A percentile compares a stretch with the other conserved stretches of the same genome.
Conservation (phyloP, 2,888 invertebrate genomes). For the Idaea biselata region DNA sequence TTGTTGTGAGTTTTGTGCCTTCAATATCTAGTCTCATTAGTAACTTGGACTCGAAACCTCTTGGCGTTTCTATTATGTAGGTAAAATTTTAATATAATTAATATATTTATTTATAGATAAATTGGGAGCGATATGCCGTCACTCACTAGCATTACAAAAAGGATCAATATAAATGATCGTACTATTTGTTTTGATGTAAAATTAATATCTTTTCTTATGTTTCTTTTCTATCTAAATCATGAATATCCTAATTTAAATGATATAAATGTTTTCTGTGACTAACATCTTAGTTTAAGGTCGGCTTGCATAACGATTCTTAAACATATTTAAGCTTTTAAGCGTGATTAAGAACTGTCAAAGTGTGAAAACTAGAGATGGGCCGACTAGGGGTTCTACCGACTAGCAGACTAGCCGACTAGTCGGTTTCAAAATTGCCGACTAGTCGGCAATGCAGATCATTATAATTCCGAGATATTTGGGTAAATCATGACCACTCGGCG, state of each 20-base stretch:
- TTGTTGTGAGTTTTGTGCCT: slow-evolving; percentile 59
- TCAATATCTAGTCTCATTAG: slow-evolving; percentile 61
- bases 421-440: too few relatives aligned
- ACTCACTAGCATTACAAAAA: neutral
- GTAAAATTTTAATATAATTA: neutral
- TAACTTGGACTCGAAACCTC: slow-evolving; percentile 51
- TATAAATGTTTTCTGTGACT: neutral
- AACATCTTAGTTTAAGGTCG: neutral
- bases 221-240: neutral
- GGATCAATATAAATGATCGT: neutral
- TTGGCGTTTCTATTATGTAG: slow-evolving; percentile 41
- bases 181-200: neutral
- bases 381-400: too few relatives aligned
- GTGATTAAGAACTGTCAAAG: too few relatives aligned
- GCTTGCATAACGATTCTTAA: neutral
- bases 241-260: too few relatives aligned
- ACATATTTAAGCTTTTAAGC: neutral
- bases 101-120: neutral
- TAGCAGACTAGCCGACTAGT: too few relatives aligned
- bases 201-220: neutral
- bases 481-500: too few relatives aligned
- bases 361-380: too few relatives aligned
- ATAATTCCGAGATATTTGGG: too few relatives aligned
- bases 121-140: neutral
- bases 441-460: too few relatives aligned